Evolutionary conservation across 2,797 vertebrate species (phyloP), one percentile per base, ranked within the genome.

Genomic region (Acomys russatus): DNA sequence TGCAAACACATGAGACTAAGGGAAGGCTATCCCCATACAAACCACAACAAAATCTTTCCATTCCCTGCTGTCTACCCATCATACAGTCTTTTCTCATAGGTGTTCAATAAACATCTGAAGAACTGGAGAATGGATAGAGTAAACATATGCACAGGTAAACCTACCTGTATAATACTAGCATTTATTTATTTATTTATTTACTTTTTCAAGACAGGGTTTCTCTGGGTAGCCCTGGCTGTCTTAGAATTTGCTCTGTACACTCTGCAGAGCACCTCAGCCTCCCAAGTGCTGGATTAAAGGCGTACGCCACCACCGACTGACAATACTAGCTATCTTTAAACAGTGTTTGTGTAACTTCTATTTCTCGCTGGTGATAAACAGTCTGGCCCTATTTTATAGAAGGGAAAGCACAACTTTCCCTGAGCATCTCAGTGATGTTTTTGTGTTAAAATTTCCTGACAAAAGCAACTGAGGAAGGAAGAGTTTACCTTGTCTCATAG

Each of bases 151-250:
- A 7, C 3, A 38, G 35, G 59, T 49, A 51, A 89, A 61, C 33
- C 78, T 74, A 14, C 3, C 1, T 56, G 0, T 33, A 10, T 1
- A 9, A 20, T 20, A 18, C n/a, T 8, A 18, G 4, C n/a, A 28
- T 18, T 9, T 23, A 10, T 74, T 23, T 71, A 44, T 74, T 44
- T 14, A 25, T 76, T 49, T 70, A 8, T 4, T 17, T 59, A 59
- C 3, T 59, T 59, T 59, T 59, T 59, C 56, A 59, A 59, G 74
- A 30, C 25, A 76, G 38, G 74, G 44, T 49, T 76, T 76, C 74
- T 76, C 44, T 74, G 35, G 7, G 23, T 25, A 49, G 44, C 6
- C 0, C 6, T 49, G 25, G 38, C 23, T 76, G 44, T 49, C 74
- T 17, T 76, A 44, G 25, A 76, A 76, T 23, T 49, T 44, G 15